These are phyloP conservation scores for Tribolium castaneum DNA, from an alignment of 1,140 invertebrate species.

Conservation along the genomic window DNA sequence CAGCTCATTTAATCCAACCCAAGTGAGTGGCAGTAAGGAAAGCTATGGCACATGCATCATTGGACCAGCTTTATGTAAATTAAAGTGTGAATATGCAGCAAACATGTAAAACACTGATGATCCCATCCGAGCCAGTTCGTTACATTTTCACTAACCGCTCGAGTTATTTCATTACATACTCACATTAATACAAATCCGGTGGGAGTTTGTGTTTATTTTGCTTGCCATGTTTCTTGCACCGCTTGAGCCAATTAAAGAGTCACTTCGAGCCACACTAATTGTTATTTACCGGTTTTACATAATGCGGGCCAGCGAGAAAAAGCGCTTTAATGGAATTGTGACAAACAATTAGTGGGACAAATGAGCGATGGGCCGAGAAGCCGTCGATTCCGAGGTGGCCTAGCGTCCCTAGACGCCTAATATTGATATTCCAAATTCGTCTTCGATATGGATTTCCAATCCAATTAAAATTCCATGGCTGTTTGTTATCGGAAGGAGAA, in stretches of 20 bases:
- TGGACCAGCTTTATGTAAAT: slow-evolving; percentile 23
- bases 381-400: slow-evolving; percentile 8
- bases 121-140: not conserved
- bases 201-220: slow-evolving; percentile 18
- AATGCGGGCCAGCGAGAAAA: not conserved
- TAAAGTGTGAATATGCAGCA: slow-evolving; percentile 5
- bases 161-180: slow-evolving; percentile 6
- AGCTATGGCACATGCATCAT: not conserved
- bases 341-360: slow-evolving; percentile 31
- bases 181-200: not conserved
- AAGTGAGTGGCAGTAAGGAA: slow-evolving; percentile 1
- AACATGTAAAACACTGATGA: slow-evolving; percentile 21
- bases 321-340: slow-evolving; percentile 22
- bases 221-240: not conserved
- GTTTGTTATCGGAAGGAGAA: slow-evolving; percentile 40
- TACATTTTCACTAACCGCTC: not conserved
- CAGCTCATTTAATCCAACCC: not conserved
- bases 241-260: not conserved
- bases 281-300: not conserved
- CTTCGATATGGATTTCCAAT: slow-evolving; percentile 40
- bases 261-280: not conserved
- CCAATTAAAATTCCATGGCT: slow-evolving; percentile 42
- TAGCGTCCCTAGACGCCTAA: slow-evolving; percentile 5
- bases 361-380: slow-evolving; percentile 16
- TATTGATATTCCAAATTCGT: slow-evolving; percentile 38